A percentile compares a stretch with the other conserved stretches of the same genome.
Evolutionary conservation across 2,113 vertebrate genomes (phyloP).

Genomic region (Urocynchramus pylzowi): DNA sequence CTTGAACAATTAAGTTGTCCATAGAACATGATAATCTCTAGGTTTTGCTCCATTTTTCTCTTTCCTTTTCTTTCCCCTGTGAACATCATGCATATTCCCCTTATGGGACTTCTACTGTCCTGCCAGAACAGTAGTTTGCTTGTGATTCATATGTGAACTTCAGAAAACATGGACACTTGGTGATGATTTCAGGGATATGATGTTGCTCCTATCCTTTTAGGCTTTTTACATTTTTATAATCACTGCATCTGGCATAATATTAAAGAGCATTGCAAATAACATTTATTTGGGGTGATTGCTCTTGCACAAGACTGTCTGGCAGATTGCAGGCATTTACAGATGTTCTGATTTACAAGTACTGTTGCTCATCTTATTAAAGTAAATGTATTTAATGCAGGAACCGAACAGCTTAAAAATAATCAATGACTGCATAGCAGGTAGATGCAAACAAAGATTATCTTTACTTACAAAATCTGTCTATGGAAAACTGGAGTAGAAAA

Average conservation of each 20-base stretch:
- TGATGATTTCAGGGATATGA: background rate
- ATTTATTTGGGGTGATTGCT: background rate
- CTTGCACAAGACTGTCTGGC: constrained; percentile 27
- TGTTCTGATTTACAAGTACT: constrained; percentile 4
- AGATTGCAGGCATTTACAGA: constrained; percentile 8
- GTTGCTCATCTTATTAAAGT: background rate
- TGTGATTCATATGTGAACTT: constrained; percentile 6
- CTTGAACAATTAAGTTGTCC: background rate
- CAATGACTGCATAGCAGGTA: background rate
- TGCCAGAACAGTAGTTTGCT: constrained; percentile 10
- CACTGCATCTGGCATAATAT: background rate
- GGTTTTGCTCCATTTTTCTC: background rate
- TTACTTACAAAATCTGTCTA: background rate
- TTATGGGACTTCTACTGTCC: background rate
- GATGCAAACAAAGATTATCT: background rate
- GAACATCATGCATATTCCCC: background rate
- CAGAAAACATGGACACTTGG: background rate
- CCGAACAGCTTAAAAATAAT: background rate
- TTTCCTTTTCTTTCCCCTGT: too few species aligned
- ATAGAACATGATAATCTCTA: background rate
- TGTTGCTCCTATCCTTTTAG: background rate
- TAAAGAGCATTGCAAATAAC: background rate
- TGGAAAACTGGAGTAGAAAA: background rate
- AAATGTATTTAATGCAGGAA: background rate
- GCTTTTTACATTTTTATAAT: background rate